Evolutionary conservation across 2,888 invertebrate species (phyloP), one percentile per base, ranked within the genome.

Genomic region (Pollenia labialis): DNA sequence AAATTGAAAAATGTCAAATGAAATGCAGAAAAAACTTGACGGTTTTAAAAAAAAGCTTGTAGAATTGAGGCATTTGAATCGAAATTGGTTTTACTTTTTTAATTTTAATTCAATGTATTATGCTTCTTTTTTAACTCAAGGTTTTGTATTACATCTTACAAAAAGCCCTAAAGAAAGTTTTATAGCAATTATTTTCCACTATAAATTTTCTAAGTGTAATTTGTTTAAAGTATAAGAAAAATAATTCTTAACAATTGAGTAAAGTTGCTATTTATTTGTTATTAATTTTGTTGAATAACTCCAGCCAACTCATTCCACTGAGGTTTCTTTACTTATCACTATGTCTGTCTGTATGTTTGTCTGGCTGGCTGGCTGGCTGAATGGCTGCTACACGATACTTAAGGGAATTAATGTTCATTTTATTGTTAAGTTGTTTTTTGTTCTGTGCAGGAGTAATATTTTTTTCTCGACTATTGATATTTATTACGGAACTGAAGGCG

Each of bases 401-500:
- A 48, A 60, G 16, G 48, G 74, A 74, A 60, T 74, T 58, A 72
- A 72, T 72, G 60, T 60, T 60, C 16, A 40, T 23, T 60, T 74
- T 50, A 48, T 32, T 54, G 3, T 42, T 60, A 2, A 11, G 12
- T 48, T 60, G 48, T 16, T 12, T 60, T 14, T 8, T 40, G 50
- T 74, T 74, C 12, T 16, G 32, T 8, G 14, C 18, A 56, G 50
- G 56, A 56, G 23, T 56, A 42, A 12, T 52, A 42, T 12, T n/a
- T 40, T 71, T 18, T 56, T n/a, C 3, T 7, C 1, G 14, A 18
- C 18, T 62, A 77, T 44, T 71, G 62, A 69, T 85, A 80, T 85
- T 75, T 80, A 80, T 71, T 75, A 75, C 18, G 66, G 56, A 62
- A 76, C 71, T 74, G 75, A 75, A 85, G 80, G 85, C 85, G 85